Evolutionary conservation across 2,113 vertebrate species (phyloP).

Genomic region (Sturnira hondurensis): DNA sequence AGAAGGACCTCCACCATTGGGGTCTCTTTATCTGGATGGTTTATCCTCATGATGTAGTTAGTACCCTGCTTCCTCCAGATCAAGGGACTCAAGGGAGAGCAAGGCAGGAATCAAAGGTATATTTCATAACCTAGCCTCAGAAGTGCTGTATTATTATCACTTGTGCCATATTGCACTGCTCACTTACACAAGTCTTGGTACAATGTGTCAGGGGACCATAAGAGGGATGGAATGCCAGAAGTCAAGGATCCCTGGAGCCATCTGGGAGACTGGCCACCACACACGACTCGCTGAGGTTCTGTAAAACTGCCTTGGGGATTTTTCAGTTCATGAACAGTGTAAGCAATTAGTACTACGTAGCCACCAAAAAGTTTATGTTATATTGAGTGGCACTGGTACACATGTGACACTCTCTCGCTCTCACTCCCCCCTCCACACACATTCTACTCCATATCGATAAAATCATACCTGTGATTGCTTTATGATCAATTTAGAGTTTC

Average conservation of each 20-base stretch:
- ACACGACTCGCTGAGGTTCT: neutral
- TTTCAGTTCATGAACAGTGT: neutral
- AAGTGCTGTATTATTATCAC: neutral
- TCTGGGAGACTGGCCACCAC: neutral
- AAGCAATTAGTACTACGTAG: neutral
- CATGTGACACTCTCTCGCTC: neutral
- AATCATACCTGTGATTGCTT: neutral
- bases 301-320: neutral
- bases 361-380: neutral
- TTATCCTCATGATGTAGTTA: neutral
- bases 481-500: neutral
- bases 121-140: neutral
- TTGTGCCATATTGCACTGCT: too few species aligned
- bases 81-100: neutral
- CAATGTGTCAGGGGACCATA: fast-evolving
- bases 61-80: neutral
- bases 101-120: neutral
- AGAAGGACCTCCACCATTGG: neutral
- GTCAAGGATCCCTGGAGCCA: neutral
- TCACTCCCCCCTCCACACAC: neutral
- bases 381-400: neutral
- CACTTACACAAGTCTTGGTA: neutral
- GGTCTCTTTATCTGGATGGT: neutral
- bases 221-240: neutral
- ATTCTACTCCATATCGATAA: neutral